Conservation (phyloP, 2,113 vertebrate genomes). For the Arizona elegans region DNA sequence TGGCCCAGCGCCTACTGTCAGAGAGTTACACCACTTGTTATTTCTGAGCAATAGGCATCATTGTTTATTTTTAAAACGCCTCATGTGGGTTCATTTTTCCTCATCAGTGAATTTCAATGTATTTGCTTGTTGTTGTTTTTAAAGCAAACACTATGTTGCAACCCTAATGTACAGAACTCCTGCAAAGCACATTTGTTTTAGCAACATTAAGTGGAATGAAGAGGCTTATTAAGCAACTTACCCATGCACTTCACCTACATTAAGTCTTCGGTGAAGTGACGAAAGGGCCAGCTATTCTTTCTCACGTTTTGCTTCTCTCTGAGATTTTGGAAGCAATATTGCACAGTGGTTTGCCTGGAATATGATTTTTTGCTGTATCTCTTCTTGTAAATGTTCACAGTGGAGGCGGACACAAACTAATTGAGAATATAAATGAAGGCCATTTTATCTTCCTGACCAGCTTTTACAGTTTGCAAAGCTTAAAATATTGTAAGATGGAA, state of each 20-base stretch:
- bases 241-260: not conserved
- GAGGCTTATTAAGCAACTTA: not conserved
- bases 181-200: constrained; percentile 11
- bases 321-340: not conserved
- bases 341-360: not conserved
- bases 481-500: not conserved
- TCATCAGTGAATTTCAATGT: constrained; percentile 7
- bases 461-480: not conserved
- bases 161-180: not conserved
- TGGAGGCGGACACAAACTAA: not conserved
- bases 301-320: constrained; percentile 6
- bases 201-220: constrained; percentile 4
- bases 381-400: not conserved
- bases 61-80: not conserved
- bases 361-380: not conserved
- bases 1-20: not conserved
- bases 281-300: not conserved
- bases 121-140: not conserved
- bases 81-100: not conserved
- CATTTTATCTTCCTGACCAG: not conserved
- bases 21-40: constrained; percentile 5
- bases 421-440: not conserved
- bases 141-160: constrained; percentile 2
- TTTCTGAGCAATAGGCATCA: not conserved
- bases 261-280: not conserved